phyloP scores from a whole-genome alignment of 2,888 invertebrate genomes.

The Cabera pusaria region DNA sequence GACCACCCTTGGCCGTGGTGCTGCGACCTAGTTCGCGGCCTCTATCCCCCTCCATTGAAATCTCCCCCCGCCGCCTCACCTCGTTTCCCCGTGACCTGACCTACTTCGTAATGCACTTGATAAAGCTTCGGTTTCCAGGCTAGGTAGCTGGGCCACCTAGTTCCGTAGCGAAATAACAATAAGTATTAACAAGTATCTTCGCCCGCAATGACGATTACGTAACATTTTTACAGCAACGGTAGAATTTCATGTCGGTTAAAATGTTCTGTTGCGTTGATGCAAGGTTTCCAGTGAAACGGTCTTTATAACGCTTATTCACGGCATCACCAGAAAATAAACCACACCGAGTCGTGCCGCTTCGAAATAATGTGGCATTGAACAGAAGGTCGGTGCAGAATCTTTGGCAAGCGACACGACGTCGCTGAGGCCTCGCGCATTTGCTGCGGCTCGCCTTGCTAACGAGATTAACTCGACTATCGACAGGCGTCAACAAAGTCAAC shows the following conservation, averaged over 20 bases:
- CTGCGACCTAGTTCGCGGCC: conserved; percentile 67
- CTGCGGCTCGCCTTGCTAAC: conserved; percentile 32
- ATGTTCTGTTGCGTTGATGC: too few relatives aligned
- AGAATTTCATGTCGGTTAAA: too few relatives aligned
- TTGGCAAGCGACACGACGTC: conserved; percentile 82
- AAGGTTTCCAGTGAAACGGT: too few relatives aligned
- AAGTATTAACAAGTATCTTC: too few relatives aligned
- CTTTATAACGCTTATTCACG: conserved; percentile 26
- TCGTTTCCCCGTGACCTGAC: conserved; percentile 62
- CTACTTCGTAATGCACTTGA: conserved; percentile 73
- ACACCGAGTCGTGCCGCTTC: conserved; percentile 34
- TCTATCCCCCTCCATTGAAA: conserved; percentile 34
- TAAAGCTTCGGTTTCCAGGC: conserved; percentile 53
- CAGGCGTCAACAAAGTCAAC: too few relatives aligned
- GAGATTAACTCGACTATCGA: conserved; percentile 25
- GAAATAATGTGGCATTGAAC: conserved; percentile 72
- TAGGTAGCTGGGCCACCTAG: conserved; percentile 29
- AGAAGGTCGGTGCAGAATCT: conserved; percentile 83
- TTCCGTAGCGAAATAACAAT: conserved; percentile 10
- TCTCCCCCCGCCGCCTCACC: conserved; percentile 37
- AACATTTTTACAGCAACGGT: too few relatives aligned
- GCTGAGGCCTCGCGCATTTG: conserved; percentile 43
- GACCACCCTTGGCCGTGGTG: conserved; percentile 80
- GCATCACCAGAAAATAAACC: conserved; percentile 24
- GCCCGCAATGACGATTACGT: too few relatives aligned